A percentile compares a stretch with the other conserved stretches of the same genome.
phyloP scores from a whole-genome alignment of 2,113 vertebrate genomes.

The Saccopteryx leptura region DNA sequence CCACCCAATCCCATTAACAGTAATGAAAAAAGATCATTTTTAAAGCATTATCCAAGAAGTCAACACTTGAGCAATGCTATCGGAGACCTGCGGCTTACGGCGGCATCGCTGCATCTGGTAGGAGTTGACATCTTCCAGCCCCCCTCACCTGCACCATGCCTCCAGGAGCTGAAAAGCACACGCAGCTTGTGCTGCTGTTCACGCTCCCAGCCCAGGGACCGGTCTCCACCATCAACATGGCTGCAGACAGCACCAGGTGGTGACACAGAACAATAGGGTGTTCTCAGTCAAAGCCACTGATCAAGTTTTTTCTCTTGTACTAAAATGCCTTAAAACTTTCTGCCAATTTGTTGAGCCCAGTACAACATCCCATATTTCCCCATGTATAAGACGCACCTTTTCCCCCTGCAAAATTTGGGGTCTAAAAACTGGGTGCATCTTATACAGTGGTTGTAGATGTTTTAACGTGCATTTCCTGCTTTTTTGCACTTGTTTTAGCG shows the following conservation, averaged over 20 bases:
- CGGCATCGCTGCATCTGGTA: constrained; percentile 45
- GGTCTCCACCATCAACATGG: not conserved
- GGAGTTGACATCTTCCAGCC: constrained; percentile 62
- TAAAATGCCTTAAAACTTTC: not conserved
- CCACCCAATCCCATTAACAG: constrained; percentile 57
- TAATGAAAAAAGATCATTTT: constrained; percentile 75
- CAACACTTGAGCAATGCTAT: constrained; percentile 65
- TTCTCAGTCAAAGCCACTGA: not conserved
- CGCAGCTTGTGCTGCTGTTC: not conserved
- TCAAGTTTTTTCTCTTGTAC: not conserved
- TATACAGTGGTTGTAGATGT: too few relatives aligned
- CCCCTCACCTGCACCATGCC: not conserved
- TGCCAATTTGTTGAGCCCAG: not conserved
- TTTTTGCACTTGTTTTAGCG: too few relatives aligned
- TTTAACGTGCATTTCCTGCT: too few relatives aligned
- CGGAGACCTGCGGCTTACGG: constrained; percentile 64
- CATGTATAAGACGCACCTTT: too few relatives aligned
- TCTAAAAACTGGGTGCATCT: too few relatives aligned
- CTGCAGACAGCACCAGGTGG: not conserved
- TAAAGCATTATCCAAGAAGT: constrained; percentile 74
- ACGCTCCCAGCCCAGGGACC: not conserved
- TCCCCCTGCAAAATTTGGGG: too few relatives aligned
- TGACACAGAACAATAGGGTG: not conserved
- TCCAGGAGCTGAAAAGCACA: constrained; percentile 49
- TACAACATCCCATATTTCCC: not conserved